Evolutionary conservation across 2,797 vertebrate species (phyloP).

Genomic region (Tapera naevia): DNA sequence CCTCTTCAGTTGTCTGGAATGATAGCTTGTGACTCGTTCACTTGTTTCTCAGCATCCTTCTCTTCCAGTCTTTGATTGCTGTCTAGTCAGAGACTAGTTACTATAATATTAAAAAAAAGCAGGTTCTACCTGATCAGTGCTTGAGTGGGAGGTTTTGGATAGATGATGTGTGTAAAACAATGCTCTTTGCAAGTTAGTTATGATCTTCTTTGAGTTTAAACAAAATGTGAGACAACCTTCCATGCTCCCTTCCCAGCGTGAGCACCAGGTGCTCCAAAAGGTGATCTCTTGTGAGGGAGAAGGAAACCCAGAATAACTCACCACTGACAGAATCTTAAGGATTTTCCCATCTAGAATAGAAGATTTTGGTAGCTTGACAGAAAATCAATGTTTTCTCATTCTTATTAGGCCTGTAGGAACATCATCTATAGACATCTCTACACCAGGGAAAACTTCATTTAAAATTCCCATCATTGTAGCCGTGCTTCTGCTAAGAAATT

Average conservation of each 20-base stretch:
- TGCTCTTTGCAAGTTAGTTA: background rate
- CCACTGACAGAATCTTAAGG: background rate
- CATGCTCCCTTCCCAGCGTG: accelerated
- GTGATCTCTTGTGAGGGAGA: background rate
- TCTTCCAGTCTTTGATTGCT: background rate
- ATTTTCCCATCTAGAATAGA: slow-evolving; percentile 1
- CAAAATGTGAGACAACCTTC: background rate
- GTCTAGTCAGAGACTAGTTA: background rate
- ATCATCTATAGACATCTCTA: background rate
- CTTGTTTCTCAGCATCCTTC: background rate
- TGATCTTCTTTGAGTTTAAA: background rate
- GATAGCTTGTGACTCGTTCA: background rate
- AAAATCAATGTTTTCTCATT: slow-evolving; percentile 41
- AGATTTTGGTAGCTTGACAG: slow-evolving; percentile 29
- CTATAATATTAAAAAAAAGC: background rate
- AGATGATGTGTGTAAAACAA: accelerated
- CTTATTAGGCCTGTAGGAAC: slow-evolving; percentile 9
- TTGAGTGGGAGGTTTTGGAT: background rate
- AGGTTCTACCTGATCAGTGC: background rate
- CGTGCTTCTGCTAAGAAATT: background rate
- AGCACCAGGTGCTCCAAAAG: background rate
- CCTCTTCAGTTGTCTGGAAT: background rate
- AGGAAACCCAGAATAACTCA: background rate
- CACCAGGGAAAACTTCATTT: background rate
- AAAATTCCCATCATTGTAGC: background rate